Evolutionary conservation across 2,797 vertebrate genomes (phyloP).

Genomic region (Pteropus rufus): DNA sequence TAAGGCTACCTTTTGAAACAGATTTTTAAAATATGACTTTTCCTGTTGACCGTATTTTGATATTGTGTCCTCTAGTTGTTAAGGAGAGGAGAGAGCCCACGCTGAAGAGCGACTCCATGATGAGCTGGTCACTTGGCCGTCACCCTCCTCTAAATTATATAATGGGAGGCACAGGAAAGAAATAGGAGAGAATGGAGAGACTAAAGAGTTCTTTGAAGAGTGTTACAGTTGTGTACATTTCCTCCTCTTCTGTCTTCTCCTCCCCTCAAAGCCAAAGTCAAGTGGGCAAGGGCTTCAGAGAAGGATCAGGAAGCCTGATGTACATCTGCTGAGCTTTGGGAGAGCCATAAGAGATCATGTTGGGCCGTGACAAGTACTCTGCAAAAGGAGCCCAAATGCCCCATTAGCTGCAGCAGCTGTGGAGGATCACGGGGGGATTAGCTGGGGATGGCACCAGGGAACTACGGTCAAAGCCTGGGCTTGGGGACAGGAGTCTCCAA

Average conservation of each 20-base stretch:
- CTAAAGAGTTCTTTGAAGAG: background rate
- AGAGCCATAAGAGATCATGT: background rate
- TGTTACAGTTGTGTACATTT: background rate
- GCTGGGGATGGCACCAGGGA: background rate
- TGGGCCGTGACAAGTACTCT: background rate
- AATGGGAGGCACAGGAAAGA: background rate
- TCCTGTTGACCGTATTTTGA: background rate
- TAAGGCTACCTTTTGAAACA: background rate
- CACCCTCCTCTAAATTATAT: background rate
- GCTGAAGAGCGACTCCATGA: background rate
- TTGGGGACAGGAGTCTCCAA: background rate
- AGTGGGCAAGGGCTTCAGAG: background rate
- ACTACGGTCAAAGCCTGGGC: background rate
- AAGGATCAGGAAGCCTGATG: background rate
- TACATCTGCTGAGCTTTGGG: background rate
- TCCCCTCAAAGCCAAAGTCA: background rate
- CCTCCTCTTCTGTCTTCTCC: background rate
- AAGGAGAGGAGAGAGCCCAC: background rate
- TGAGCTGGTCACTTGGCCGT: background rate
- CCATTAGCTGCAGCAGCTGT: background rate
- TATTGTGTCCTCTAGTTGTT: background rate
- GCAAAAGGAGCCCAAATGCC: background rate
- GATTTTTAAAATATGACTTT: background rate
- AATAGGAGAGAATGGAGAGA: background rate
- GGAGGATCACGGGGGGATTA: too few relatives aligned